phyloP scores from a whole-genome alignment of 1,140 invertebrate genomes.

The Bombus fervidus region DNA sequence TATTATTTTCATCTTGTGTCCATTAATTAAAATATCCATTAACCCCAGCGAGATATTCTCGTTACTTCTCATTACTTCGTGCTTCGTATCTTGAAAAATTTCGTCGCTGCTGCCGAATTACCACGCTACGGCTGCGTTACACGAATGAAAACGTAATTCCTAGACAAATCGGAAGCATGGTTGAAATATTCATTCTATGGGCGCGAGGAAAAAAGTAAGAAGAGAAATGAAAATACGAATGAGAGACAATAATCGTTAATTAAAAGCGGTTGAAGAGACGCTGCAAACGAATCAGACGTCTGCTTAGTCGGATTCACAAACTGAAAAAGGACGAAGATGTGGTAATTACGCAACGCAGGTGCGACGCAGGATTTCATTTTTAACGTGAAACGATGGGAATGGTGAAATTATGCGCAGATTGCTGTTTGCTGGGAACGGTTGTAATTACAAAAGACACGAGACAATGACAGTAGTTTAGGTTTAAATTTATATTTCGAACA shows the following conservation, averaged over 20 bases:
- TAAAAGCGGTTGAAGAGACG: neutral
- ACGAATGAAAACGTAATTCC: conserved; percentile 22
- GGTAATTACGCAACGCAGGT: neutral
- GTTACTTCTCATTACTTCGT: neutral
- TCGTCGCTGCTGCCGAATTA: neutral
- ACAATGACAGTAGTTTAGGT: neutral
- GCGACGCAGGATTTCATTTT: neutral
- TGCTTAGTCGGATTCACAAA: neutral
- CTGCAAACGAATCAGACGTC: no score
- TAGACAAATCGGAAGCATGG: neutral
- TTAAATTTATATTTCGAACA: neutral
- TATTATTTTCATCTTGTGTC: neutral
- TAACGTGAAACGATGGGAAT: neutral
- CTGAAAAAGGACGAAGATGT: neutral
- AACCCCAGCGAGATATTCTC: neutral
- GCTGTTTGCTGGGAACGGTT: neutral
- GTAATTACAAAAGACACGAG: neutral
- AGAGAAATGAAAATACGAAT: neutral
- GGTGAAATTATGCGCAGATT: neutral
- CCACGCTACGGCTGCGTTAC: neutral
- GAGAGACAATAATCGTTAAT: conserved; percentile 29
- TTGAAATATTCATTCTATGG: conserved; percentile 9
- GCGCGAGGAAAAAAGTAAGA: no score
- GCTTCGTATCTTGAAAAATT: conserved; percentile 3
- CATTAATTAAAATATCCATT: neutral